phyloP scores from a whole-genome alignment of 2,113 vertebrate genomes.

The Panthera leo region DNA sequence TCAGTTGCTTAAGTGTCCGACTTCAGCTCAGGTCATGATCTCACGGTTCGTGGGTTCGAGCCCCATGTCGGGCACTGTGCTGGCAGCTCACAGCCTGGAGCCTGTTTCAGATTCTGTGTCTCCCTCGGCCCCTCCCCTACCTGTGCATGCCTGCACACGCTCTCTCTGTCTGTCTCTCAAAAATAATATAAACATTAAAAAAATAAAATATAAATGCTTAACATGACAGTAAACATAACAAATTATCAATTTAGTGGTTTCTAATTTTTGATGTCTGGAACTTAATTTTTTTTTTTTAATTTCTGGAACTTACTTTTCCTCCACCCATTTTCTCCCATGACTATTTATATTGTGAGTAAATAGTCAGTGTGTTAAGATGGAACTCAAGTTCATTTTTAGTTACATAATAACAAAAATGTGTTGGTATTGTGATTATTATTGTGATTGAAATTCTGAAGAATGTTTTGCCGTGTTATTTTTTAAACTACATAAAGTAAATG shows the following conservation, averaged over 20 bases:
- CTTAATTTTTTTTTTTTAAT: background rate
- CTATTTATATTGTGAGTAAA: background rate
- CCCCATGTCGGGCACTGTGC: too few species aligned
- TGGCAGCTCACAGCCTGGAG: too few species aligned
- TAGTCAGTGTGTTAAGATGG: background rate
- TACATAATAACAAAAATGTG: background rate
- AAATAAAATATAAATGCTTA: background rate
- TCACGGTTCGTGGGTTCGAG: too few species aligned
- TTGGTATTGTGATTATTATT: background rate
- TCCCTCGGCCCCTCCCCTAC: too few species aligned
- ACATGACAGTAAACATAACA: background rate
- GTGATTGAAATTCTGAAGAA: background rate
- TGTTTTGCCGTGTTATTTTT: slow-evolving; percentile 39
- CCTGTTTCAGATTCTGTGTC: too few species aligned
- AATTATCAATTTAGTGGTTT: slow-evolving; percentile 29
- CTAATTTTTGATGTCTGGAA: slow-evolving; percentile 3
- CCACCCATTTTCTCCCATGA: slow-evolving; percentile 1
- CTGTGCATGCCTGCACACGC: too few species aligned
- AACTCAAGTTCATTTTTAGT: background rate
- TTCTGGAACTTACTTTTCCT: slow-evolving; percentile 66
- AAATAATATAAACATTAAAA: too few species aligned
- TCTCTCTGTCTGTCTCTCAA: too few species aligned
- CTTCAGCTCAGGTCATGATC: too few species aligned
- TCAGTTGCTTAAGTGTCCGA: too few species aligned
- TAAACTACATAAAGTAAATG: background rate